phyloP scores from a whole-genome alignment of 2,888 invertebrate genomes.

The Chymomyza procnemis region DNA sequence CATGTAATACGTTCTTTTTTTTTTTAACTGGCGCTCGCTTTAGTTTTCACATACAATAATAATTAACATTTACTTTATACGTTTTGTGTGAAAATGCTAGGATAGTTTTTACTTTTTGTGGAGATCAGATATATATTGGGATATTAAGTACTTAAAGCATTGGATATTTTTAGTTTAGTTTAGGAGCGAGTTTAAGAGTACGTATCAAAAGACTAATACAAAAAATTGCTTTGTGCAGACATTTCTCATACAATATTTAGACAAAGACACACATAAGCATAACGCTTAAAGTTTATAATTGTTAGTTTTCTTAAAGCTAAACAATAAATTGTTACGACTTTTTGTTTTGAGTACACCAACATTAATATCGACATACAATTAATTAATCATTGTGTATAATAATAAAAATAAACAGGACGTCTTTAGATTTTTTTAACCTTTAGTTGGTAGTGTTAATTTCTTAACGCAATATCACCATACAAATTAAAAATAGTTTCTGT shows the following conservation, averaged over 20 bases:
- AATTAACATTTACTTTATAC: constrained; percentile 17
- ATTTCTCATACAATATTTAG: constrained; percentile 31
- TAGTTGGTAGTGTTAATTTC: constrained; percentile 41
- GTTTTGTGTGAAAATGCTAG: constrained; percentile 7
- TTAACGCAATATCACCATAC: constrained; percentile 64
- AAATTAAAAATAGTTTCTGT: constrained; percentile 34
- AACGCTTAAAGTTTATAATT: constrained; percentile 45
- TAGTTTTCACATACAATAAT: constrained; percentile 5
- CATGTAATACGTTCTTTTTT: constrained; percentile 9
- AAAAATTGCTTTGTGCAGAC: constrained; percentile 28
- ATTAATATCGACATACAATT: constrained; percentile 51
- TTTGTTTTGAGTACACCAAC: constrained; percentile 40
- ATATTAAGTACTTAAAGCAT: constrained; percentile 48
- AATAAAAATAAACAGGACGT: constrained; percentile 50
- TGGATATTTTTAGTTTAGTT: constrained; percentile 20
- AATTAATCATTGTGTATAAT: constrained; percentile 32
- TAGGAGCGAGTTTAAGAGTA: constrained; percentile 52
- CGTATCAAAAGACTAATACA: constrained; percentile 55
- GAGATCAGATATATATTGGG: constrained; percentile 46
- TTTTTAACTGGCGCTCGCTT: constrained; percentile 27
- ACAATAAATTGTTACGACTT: background rate
- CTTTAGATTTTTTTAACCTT: constrained; percentile 35
- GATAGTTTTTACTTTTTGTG: constrained; percentile 18
- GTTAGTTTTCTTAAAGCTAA: constrained; percentile 33
- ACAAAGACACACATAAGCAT: constrained; percentile 48